Evolutionary conservation across 2,797 vertebrate genomes (phyloP), one percentile per base, ranked within the genome.

Genomic region (Saguinus oedipus): DNA sequence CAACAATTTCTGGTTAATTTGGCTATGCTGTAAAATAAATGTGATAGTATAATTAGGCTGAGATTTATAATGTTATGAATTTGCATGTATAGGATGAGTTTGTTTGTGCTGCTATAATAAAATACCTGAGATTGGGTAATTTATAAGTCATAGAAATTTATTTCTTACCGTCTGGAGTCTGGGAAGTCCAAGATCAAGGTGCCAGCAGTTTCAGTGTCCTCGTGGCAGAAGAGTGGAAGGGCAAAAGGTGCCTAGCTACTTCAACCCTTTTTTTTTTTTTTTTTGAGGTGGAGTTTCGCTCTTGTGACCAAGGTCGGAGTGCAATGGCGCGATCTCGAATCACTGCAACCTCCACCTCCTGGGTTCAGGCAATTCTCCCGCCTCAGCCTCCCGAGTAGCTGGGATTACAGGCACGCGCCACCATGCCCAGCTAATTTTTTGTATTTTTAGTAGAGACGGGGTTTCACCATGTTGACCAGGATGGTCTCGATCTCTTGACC

Each of bases 1-100:
- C 82, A 42, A 74, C 50, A 83, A 70, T 85, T 94, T 92, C 46
- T 95, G n/a, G n/a, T 64, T 97, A 75, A 79, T 92, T 95, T 96
- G 70, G 4, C 30, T 93, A 7, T 87, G 53, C 13, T 93, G 9
- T 15, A 96, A 72, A 90, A 70, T 95, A 87, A 30, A 83, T n/a
- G 17, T 76, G 7, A 39, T 95, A 75, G 85, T 95, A 57, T 9
- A 79, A 4, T 93, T 90, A 92, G 36, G 0, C 36, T 81, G 53
- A 93, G 26, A 64, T 79, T 93, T 76, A 55, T 80, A 68, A 75
- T 64, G 90, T 85, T 83, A 70, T 76, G 22, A 91, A 64, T 84
- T 84, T 95, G 36, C 27, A 44, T 89, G 1, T 61, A 70, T 53
- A 4, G 9, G 44, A 44, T 80, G 75, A 95, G 20, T 72, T 20